Evolutionary conservation across 2,113 vertebrate genomes (phyloP), one percentile per base, ranked within the genome.

Genomic region (Peromyscus leucopus): DNA sequence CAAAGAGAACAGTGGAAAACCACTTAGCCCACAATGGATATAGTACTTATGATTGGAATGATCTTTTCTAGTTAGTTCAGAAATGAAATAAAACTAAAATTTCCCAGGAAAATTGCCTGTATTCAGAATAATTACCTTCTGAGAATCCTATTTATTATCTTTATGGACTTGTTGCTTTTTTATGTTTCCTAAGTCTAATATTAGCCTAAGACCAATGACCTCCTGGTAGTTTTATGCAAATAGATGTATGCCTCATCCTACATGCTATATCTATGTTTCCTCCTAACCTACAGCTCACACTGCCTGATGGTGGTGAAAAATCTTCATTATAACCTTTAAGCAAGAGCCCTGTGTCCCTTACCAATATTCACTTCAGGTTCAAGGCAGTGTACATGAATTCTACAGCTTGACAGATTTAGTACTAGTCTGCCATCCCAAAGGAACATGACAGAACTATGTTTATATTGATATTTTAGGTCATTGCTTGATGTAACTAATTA

Each of bases 31-130:
- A 36, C 6, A 33, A 3, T 65, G 42, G 93, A 46, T 39, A 22
- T 10, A 65, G 24, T n/a, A 28, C 76, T 51, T 36, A 42, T 87
- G 76, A 55, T 26, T 89, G 93, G 13, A 83, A 21, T 65, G 46
- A 85, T 74, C 36, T 93, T 92, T 95, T 80, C 59, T 72, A 67
- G 65, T 93, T 93, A 82, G 59, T 26, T 71, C 39, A 91, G 42
- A 87, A 87, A 55, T 93, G 1, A 95, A 89, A 67, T 57, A 75
- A 94, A 94, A 21, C 63, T 90, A 26, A 87, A 91, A 84, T 31
- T 69, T 59, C 76, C 36, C 86, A 8, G 13, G 65, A 86, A 91
- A 85, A 75, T n/a, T 65, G 10, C 26, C 57, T 89, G 63, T 83
- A 55, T 94, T 48, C 72, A 76, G 5, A 80, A 78, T 51, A 51